Conservation (phyloP, 2,888 invertebrate species). For the Drosophila cognata region DNA sequence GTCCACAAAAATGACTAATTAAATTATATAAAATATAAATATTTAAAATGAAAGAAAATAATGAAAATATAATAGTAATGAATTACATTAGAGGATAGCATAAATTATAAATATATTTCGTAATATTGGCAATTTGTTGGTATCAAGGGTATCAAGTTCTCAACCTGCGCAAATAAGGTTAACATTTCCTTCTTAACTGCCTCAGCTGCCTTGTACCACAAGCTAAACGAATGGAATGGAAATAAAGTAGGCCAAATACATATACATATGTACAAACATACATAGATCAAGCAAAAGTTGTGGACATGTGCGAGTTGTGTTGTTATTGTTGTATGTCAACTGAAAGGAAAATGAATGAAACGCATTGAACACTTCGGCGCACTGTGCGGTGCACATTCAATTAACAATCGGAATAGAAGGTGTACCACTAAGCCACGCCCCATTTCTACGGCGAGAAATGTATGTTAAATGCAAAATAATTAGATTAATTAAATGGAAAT, state of each 20-base stretch:
- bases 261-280: slow-evolving; percentile 38
- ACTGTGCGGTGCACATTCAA: slow-evolving; percentile 40
- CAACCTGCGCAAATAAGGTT: not conserved
- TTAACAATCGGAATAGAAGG: slow-evolving; percentile 38
- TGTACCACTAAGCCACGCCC: slow-evolving; percentile 27
- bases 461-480: slow-evolving; percentile 67
- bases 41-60: not conserved
- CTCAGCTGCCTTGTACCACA: slow-evolving; percentile 37
- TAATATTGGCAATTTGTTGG: not conserved
- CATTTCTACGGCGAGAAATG: slow-evolving; percentile 22
- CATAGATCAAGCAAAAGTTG: slow-evolving; percentile 45
- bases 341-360: slow-evolving; percentile 77
- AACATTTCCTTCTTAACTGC: slow-evolving; percentile 41
- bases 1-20: not conserved
- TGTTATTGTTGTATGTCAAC: slow-evolving; percentile 65
- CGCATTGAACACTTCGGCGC: slow-evolving; percentile 48
- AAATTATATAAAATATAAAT: too few relatives aligned
- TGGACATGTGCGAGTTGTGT: slow-evolving; percentile 40
- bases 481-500: slow-evolving; percentile 70
- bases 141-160: slow-evolving; percentile 24
- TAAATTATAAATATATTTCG: not conserved
- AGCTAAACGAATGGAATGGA: slow-evolving; percentile 72
- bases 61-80: not conserved
- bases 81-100: too few relatives aligned
- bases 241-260: slow-evolving; percentile 71